phyloP scores from a whole-genome alignment of 2,797 vertebrate species.

The Sphaeramia orbicularis region DNA sequence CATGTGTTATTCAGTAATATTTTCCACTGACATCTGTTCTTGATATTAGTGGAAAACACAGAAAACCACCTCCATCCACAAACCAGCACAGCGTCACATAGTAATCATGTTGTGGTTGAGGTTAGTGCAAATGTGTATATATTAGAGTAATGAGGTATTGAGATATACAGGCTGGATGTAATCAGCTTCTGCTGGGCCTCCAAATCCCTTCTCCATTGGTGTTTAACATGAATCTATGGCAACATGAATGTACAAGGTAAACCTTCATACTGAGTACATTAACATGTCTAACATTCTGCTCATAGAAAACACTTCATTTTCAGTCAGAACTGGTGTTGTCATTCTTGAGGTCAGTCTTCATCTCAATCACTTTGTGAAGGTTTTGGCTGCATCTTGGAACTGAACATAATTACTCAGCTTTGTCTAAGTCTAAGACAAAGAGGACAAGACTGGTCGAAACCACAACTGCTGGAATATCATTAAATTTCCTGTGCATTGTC shows the following conservation, averaged over 20 bases:
- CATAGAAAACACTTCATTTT: not conserved
- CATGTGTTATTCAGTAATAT: slow-evolving; percentile 24
- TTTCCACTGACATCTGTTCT: slow-evolving; percentile 56
- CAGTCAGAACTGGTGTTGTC: not conserved
- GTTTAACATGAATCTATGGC: slow-evolving; percentile 14
- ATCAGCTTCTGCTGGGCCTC: slow-evolving; percentile 38
- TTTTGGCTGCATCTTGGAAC: too few species aligned
- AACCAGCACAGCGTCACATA: slow-evolving; percentile 43
- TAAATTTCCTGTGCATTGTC: too few species aligned
- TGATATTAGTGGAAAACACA: slow-evolving; percentile 36
- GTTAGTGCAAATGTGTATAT: slow-evolving; percentile 22
- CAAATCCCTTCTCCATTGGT: slow-evolving; percentile 20
- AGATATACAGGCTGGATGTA: slow-evolving; percentile 32
- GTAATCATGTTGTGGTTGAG: slow-evolving; percentile 49
- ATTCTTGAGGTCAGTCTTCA: too few species aligned
- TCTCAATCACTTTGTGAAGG: too few species aligned
- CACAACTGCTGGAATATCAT: too few species aligned
- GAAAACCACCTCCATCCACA: slow-evolving; percentile 40
- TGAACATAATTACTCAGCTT: too few species aligned
- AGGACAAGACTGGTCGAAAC: too few species aligned
- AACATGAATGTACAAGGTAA: not conserved
- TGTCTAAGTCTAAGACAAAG: too few species aligned
- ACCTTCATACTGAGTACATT: not conserved
- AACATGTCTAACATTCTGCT: not conserved
- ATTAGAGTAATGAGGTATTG: slow-evolving; percentile 41